A percentile compares a stretch with the other conserved stretches of the same genome.
Conservation (phyloP, 2,113 vertebrate species). For the Nansenia antarctica region DNA sequence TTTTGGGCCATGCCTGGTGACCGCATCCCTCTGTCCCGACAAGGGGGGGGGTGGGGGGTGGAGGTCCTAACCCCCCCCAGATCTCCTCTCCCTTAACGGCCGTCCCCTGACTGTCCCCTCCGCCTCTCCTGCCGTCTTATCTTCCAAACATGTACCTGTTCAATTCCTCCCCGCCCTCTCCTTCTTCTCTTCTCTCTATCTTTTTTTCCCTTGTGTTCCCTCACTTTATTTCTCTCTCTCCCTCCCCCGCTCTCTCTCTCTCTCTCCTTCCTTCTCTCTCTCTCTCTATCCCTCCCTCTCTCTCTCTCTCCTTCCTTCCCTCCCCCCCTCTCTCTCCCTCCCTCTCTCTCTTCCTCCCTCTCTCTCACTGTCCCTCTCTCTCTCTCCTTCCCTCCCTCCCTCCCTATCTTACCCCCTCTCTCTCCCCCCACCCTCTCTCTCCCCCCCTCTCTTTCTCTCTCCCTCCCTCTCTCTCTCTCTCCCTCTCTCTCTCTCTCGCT, state of each 20-base stretch:
- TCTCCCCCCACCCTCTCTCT: not conserved
- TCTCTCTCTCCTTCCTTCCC: conserved; percentile 12
- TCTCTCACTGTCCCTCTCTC: no score
- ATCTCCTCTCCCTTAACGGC: conserved; percentile 30
- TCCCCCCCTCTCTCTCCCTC: not conserved
- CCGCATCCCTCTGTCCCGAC: conserved; percentile 25
- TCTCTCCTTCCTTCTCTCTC: not conserved
- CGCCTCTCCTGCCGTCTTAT: conserved; percentile 11
- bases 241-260: not conserved
- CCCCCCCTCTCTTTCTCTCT: not conserved
- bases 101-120: conserved; percentile 23
- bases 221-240: not conserved
- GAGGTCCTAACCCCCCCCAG: conserved; percentile 41
- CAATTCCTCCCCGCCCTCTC: no score
- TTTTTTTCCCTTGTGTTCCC: no score
- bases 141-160: conserved; percentile 15
- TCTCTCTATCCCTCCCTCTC: not conserved
- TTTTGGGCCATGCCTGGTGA: conserved; percentile 40
- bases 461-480: conserved; percentile 1
- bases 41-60: conserved; percentile 47
- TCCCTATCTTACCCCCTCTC: not conserved
- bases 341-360: conserved; percentile 20
- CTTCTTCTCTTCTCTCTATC: no score
- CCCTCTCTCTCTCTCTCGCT: no score
- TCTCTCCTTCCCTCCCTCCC: not conserved